phyloP scores from a whole-genome alignment of 2,113 vertebrate species.

The Varanus komodoensis region DNA sequence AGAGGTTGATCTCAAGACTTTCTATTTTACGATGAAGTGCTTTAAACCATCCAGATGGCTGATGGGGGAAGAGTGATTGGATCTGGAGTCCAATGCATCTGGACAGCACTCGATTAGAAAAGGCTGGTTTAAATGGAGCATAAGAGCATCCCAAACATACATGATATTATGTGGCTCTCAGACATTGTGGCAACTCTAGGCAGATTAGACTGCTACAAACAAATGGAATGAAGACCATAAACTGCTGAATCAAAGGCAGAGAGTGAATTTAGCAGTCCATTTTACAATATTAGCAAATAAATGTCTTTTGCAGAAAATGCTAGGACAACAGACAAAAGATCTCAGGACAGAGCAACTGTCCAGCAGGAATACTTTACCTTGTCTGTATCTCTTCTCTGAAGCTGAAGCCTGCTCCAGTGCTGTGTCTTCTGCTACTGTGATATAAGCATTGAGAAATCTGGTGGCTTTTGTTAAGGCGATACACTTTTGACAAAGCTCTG shows the following conservation, averaged over 20 bases:
- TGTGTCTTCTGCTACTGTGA: slow-evolving; percentile 86
- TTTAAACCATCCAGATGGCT: not conserved
- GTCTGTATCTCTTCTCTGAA: slow-evolving; percentile 83
- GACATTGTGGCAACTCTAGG: not conserved
- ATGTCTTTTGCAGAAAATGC: not conserved
- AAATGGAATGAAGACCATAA: not conserved
- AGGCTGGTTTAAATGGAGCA: too few species aligned
- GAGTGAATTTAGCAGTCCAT: not conserved
- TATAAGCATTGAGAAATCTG: slow-evolving; percentile 88
- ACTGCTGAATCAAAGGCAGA: not conserved
- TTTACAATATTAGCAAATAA: not conserved
- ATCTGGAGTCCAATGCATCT: too few species aligned
- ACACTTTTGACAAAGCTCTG: slow-evolving; percentile 90
- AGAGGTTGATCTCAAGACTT: not conserved
- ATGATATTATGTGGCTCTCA: not conserved
- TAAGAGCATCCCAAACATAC: not conserved
- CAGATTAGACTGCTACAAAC: not conserved
- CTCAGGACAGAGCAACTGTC: not conserved
- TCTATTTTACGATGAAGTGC: not conserved
- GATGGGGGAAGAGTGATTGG: too few species aligned
- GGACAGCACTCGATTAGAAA: too few species aligned
- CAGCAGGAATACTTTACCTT: slow-evolving; percentile 74
- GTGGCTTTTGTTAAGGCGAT: slow-evolving; percentile 87
- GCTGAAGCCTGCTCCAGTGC: slow-evolving; percentile 89
- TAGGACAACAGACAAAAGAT: not conserved